Evolutionary conservation across 2,888 invertebrate species (phyloP).

Genomic region (Caenorhabditis doughertyi): DNA sequence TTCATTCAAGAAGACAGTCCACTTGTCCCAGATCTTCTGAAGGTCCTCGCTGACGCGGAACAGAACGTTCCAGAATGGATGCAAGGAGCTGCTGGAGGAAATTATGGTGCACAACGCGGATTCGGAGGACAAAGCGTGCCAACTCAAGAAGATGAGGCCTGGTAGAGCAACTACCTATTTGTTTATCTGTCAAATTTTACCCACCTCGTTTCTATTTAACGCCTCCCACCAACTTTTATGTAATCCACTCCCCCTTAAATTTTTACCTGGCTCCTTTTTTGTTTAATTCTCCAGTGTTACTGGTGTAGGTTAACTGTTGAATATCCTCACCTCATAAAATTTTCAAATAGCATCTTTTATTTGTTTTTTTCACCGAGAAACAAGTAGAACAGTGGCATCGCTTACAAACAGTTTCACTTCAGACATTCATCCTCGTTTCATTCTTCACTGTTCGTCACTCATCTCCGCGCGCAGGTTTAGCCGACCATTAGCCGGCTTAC

Average conservation of each 20-base stretch:
- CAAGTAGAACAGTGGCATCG: neutral
- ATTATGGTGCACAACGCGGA: constrained; percentile 20
- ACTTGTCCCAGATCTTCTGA: constrained; percentile 84
- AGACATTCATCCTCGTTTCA: no score
- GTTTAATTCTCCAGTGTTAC: constrained; percentile 4
- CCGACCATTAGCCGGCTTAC: constrained; percentile 58
- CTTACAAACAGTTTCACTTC: neutral
- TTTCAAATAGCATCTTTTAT: neutral
- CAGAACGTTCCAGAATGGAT: constrained; percentile 59
- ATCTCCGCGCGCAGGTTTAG: constrained; percentile 36
- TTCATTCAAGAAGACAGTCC: constrained; percentile 87
- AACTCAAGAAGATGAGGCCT: constrained; percentile 22
- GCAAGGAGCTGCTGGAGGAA: constrained; percentile 7
- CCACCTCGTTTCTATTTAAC: neutral
- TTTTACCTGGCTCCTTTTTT: constrained; percentile 12
- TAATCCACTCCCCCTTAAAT: neutral
- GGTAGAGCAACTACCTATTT: constrained; percentile 12
- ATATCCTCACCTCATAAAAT: constrained; percentile 5
- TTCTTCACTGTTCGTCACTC: constrained; percentile 8
- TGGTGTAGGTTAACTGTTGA: neutral
- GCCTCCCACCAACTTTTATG: constrained; percentile 1
- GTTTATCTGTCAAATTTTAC: constrained; percentile 35
- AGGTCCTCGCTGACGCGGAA: constrained; percentile 55
- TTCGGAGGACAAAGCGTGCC: constrained; percentile 13
- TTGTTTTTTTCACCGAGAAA: neutral